phyloP scores from a whole-genome alignment of 2,797 vertebrate species.

The Acanthiza pusilla region DNA sequence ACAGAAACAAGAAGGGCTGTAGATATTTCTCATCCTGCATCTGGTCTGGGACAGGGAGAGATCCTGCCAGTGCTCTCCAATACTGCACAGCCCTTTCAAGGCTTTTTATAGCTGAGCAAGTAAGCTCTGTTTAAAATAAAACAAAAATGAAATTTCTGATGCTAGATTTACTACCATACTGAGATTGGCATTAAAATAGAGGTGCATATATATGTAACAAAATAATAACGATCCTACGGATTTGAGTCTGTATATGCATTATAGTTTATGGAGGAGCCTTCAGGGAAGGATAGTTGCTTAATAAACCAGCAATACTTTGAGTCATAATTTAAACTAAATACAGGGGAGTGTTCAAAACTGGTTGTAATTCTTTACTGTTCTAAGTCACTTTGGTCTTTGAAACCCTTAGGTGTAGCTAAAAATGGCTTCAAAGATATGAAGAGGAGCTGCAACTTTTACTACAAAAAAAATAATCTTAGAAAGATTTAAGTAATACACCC shows the following conservation, averaged over 20 bases:
- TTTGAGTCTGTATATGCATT: not conserved
- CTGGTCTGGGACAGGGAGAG: not conserved
- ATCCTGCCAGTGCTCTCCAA: not conserved
- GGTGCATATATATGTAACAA: not conserved
- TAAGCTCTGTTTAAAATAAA: not conserved
- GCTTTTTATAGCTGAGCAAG: not conserved
- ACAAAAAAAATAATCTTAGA: not conserved
- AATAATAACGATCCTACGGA: not conserved
- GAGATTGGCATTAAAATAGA: not conserved
- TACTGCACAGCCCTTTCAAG: not conserved
- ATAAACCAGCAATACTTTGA: not conserved
- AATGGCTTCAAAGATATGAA: not conserved
- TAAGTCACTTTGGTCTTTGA: not conserved
- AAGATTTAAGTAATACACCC: not conserved
- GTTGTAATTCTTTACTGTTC: not conserved
- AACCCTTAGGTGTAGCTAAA: not conserved
- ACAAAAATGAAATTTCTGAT: not conserved
- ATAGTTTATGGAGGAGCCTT: not conserved
- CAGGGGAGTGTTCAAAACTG: not conserved
- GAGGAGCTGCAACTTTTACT: not conserved
- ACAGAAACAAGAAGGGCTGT: not conserved
- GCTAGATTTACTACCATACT: not conserved
- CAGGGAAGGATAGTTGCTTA: not conserved
- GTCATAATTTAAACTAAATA: not conserved
- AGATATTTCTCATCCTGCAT: not conserved